Evolutionary conservation across 2,113 vertebrate species (phyloP), one percentile per base, ranked within the genome.

Genomic region (Polyodon spathula): DNA sequence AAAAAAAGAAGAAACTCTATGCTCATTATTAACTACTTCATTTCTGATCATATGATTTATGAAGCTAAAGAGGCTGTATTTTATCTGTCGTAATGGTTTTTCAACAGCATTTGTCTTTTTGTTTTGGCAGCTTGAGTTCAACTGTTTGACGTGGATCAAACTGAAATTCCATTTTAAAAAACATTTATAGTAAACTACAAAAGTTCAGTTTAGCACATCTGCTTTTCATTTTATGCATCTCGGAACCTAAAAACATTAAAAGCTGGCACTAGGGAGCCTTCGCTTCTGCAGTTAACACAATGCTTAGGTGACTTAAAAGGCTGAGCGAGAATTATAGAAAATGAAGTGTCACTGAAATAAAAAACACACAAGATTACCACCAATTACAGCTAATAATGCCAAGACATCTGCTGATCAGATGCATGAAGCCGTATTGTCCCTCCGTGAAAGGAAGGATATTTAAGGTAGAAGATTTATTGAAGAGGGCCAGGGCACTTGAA

Each of bases 191-290:
- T 81, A 76, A 56, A 44, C 63, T 68, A 46, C 44, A 60, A 71
- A 64, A 16, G 50, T 62, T 82, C 72, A 60, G 51, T 75, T 80
- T 79, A 69, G 70, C 84, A 93, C 93, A 95, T 94, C 90, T 98
- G 93, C 86, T 95, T 92, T 89, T 87, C 86, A 92, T 95, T 88
- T 81, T 69, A 70, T 41, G 77, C 86, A 86, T 89, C 87, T 88
- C 86, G 61, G 68, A 89, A 87, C 90, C 79, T 86, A 85, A 89
- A 92, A 80, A 73, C 84, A 90, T 92, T 91, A 88, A 83, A 78
- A 81, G 69, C 69, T 92, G 81, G 84, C 89, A 85, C 71, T 78
- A 78, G 78, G 71, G 68, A 70, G 63, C 75, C 79, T 84, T 85
- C 75, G 9, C 78, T 74, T 76, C 85, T 82, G 84, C 83, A 88